phyloP scores from a whole-genome alignment of 2,888 invertebrate genomes.

The Microctonus aethiopoides region DNA sequence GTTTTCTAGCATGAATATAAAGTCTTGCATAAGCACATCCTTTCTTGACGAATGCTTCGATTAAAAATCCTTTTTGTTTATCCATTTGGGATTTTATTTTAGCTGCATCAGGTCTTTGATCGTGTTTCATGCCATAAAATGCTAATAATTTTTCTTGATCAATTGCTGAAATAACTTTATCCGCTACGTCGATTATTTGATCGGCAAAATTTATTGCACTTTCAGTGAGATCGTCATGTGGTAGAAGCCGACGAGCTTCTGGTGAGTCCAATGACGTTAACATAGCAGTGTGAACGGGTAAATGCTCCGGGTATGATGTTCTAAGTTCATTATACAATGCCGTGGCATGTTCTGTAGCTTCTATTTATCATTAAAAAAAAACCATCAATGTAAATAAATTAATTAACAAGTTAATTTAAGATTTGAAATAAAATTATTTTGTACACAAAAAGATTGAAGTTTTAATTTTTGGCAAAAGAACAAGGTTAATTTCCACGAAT shows the following conservation, averaged over 20 bases:
- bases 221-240: slow-evolving; percentile 62
- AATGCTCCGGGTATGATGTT: slow-evolving; percentile 78
- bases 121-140: slow-evolving; percentile 86
- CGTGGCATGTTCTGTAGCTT: slow-evolving; percentile 76
- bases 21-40: slow-evolving; percentile 80
- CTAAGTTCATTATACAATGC: slow-evolving; percentile 81
- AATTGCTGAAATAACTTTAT: slow-evolving; percentile 77
- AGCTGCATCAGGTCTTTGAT: slow-evolving; percentile 82
- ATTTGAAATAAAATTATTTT: background rate
- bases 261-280: slow-evolving; percentile 80
- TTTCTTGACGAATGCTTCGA: slow-evolving; percentile 84
- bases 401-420: no score
- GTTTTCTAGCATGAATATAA: slow-evolving; percentile 63
- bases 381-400: slow-evolving; percentile 11
- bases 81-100: slow-evolving; percentile 90
- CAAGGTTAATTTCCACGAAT: background rate
- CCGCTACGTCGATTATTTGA: slow-evolving; percentile 73
- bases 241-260: slow-evolving; percentile 68
- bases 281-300: slow-evolving; percentile 83
- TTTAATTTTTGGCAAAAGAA: background rate
- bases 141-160: slow-evolving; percentile 84
- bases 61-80: slow-evolving; percentile 80
- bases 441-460: background rate
- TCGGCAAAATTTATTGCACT: slow-evolving; percentile 61
- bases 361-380: slow-evolving; percentile 43